These are phyloP conservation scores for Brachymystax lenok DNA, from an alignment of 2,797 vertebrate genomes.

Conservation along the genomic window DNA sequence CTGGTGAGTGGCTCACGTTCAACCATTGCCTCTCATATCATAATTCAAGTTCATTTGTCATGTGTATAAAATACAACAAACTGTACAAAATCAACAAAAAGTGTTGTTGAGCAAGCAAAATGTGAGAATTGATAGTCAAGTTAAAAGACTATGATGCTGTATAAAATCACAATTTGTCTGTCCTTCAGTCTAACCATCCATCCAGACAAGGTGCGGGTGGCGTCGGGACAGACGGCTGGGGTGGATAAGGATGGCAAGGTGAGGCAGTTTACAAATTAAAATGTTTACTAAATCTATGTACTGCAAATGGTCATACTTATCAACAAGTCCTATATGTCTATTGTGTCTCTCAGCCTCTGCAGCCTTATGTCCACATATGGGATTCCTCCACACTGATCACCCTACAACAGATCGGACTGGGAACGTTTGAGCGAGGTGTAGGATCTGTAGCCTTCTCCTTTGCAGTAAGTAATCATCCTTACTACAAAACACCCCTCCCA, in stretches of 20 bases:
- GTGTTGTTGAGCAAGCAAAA: no score
- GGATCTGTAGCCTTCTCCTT: constrained; percentile 86
- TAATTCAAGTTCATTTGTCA: no score
- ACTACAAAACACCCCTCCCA: background rate
- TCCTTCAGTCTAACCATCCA: constrained; percentile 83
- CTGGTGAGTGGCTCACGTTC: constrained; percentile 75
- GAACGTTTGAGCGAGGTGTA: constrained; percentile 87
- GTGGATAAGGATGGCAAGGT: constrained; percentile 95
- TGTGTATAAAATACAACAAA: background rate
- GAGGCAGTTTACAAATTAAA: no score
- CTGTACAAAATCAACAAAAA: background rate
- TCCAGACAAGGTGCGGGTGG: constrained; percentile 87
- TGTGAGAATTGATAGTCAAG: no score
- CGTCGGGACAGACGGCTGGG: constrained; percentile 87
- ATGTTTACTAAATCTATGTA: no score
- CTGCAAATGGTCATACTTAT: no score
- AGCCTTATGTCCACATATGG: constrained; percentile 90
- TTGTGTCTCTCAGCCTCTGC: constrained; percentile 73
- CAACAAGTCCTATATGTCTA: background rate
- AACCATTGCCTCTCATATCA: no score
- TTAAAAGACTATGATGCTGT: no score
- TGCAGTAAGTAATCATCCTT: constrained; percentile 71
- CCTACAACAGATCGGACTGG: constrained; percentile 87
- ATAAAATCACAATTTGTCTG: no score
- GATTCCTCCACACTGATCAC: constrained; percentile 83